Percentiles rank a stretch among this genome's conserved stretches.
These are phyloP conservation scores for Poecilia latipinna DNA, from an alignment of 2,113 vertebrate species.

Conservation along the genomic window DNA sequence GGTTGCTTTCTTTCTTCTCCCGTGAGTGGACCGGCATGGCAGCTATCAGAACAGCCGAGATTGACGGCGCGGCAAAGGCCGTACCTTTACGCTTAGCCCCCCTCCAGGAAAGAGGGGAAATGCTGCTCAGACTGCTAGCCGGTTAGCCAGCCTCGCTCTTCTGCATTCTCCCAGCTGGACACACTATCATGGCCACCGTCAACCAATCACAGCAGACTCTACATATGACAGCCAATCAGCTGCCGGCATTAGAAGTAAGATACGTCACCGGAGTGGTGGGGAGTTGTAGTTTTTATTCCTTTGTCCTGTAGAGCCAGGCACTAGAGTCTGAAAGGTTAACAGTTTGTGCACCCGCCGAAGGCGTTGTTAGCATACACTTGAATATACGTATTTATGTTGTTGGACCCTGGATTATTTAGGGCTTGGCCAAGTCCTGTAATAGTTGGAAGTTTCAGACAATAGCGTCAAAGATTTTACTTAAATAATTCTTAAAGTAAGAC, in stretches of 20 bases:
- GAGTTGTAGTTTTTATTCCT: constrained; percentile 57
- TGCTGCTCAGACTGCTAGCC: constrained; percentile 52
- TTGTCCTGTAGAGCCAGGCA: no score
- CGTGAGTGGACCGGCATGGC: constrained; percentile 93
- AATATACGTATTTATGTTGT: no score
- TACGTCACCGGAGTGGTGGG: not conserved
- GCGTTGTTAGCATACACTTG: no score
- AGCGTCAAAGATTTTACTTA: no score
- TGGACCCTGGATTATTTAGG: no score
- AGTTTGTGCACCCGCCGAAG: no score
- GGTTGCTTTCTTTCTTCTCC: constrained; percentile 94
- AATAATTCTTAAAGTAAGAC: not conserved
- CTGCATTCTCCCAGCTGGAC: constrained; percentile 53
- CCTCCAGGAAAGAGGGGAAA: constrained; percentile 19
- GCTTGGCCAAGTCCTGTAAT: no score
- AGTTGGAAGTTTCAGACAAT: no score
- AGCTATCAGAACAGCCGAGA: not conserved
- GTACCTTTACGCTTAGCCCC: constrained; percentile 4
- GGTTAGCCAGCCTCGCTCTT: constrained; percentile 52
- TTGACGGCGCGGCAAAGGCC: not conserved
- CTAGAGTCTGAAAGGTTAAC: no score
- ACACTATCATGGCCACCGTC: constrained; percentile 56
- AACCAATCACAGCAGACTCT: constrained; percentile 62
- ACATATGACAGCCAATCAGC: constrained; percentile 49
- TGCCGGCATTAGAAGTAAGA: rapidly evolving